Percentiles rank a stretch among this genome's conserved stretches.
phyloP scores from a whole-genome alignment of 37 sponge, comb jelly and placozoan genomes.

The Tethya wilhelma region DNA sequence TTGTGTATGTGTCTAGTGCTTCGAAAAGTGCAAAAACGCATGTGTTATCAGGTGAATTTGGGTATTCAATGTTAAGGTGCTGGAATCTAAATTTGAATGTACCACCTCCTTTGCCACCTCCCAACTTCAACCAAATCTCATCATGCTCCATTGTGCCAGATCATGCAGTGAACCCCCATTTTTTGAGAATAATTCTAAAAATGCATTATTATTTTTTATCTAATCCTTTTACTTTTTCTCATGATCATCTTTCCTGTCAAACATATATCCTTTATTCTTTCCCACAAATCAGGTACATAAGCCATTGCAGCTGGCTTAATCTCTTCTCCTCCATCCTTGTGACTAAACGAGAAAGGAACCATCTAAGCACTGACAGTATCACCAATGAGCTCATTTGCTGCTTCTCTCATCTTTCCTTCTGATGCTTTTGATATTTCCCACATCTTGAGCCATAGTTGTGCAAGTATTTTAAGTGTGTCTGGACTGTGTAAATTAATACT shows the following conservation, averaged over 20 bases:
- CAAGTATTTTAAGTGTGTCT: too few relatives aligned
- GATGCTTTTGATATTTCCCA: too few relatives aligned
- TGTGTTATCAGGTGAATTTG: slow-evolving; percentile 43
- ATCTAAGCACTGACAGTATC: too few relatives aligned
- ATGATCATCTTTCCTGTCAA: neutral
- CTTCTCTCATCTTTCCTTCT: too few relatives aligned
- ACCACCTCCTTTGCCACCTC: slow-evolving; percentile 40
- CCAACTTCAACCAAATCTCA: slow-evolving; percentile 45
- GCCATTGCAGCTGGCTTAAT: slow-evolving; percentile 26
- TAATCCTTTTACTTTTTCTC: neutral
- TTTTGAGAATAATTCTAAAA: neutral
- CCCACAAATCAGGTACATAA: slow-evolving; percentile 22
- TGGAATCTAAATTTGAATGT: slow-evolving; percentile 43
- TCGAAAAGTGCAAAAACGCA: slow-evolving; percentile 19
- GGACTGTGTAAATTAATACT: too few relatives aligned
- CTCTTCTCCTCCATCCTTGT: slow-evolving; percentile 13
- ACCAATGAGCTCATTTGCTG: too few relatives aligned
- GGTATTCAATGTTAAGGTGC: slow-evolving; percentile 20
- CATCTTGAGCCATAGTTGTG: too few relatives aligned
- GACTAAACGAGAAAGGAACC: too few relatives aligned
- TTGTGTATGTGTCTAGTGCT: slow-evolving; percentile 35
- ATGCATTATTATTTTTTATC: neutral
- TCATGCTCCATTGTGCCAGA: slow-evolving; percentile 41
- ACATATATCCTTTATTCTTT: neutral
- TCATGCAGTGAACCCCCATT: slow-evolving; percentile 16